Percentiles rank a stretch among this genome's conserved stretches.
phyloP scores from a whole-genome alignment of 2,888 invertebrate species.

The Pimpla rufipes region DNA sequence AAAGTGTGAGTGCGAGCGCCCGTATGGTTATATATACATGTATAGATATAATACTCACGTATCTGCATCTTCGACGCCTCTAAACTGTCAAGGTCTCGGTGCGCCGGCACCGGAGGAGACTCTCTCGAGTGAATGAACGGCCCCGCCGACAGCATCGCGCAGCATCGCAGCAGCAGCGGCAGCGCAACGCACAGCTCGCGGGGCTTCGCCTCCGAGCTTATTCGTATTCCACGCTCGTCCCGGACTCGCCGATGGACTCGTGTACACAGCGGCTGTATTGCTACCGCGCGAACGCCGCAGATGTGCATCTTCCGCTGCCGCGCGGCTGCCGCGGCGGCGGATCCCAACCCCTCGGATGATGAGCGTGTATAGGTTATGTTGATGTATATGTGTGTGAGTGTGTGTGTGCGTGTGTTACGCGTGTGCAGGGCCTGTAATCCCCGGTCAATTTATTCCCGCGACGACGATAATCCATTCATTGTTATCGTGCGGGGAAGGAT shows the following conservation, averaged over 20 bases:
- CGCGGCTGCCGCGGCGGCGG: slow-evolving; percentile 44
- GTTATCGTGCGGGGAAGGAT: slow-evolving; percentile 27
- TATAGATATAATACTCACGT: slow-evolving; percentile 36
- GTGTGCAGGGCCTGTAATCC: slow-evolving; percentile 1
- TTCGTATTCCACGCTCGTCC: slow-evolving; percentile 62
- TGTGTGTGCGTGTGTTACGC: neutral
- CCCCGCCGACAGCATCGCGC: slow-evolving; percentile 53
- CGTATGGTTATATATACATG: neutral
- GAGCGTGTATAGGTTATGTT: slow-evolving; percentile 8
- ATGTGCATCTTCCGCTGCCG: slow-evolving; percentile 49
- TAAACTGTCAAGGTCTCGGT: slow-evolving; percentile 76
- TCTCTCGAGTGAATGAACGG: slow-evolving; percentile 66
- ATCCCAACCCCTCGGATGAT: slow-evolving; percentile 23
- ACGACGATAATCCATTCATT: slow-evolving; percentile 51
- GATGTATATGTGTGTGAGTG: neutral
- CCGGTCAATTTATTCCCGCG: slow-evolving; percentile 47
- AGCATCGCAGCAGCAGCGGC: slow-evolving; percentile 21
- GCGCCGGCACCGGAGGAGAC: neutral
- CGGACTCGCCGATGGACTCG: slow-evolving; percentile 22
- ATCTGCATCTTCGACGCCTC: slow-evolving; percentile 72
- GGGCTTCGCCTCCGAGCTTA: slow-evolving; percentile 21
- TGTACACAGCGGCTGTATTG: neutral
- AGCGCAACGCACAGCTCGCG: neutral
- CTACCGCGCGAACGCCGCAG: slow-evolving; percentile 40
- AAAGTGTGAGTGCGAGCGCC: neutral